Evolutionary conservation across 2,888 invertebrate genomes (phyloP).

Genomic region (Neoscelio sp.): DNA sequence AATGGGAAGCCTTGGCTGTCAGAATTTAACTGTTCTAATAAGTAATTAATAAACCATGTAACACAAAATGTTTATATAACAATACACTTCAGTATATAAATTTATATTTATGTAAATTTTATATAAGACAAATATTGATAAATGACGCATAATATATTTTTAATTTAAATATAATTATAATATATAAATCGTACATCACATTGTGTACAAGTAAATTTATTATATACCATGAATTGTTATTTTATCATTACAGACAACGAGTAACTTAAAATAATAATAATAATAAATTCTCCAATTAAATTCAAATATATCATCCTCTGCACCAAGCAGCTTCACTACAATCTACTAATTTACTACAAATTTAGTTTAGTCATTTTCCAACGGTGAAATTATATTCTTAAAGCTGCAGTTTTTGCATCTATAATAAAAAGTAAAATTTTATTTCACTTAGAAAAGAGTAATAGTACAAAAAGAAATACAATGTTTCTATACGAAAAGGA

Average conservation of each 20-base stretch:
- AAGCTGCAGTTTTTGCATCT: conserved; percentile 5
- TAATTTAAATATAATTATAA: too few relatives aligned
- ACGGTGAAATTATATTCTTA: conserved; percentile 21
- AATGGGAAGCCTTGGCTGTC: too few relatives aligned
- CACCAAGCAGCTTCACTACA: not conserved
- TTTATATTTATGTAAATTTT: too few relatives aligned
- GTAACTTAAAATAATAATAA: conserved; percentile 34
- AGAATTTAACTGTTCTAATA: too few relatives aligned
- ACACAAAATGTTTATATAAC: too few relatives aligned
- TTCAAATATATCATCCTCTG: conserved; percentile 12
- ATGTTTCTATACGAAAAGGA: too few relatives aligned
- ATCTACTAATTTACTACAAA: conserved; percentile 1
- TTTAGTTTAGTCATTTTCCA: conserved; percentile 50
- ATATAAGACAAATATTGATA: too few relatives aligned
- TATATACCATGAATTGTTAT: conserved; percentile 36
- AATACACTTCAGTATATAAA: too few relatives aligned
- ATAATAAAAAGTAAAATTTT: conserved; percentile 12
- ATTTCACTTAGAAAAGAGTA: too few relatives aligned
- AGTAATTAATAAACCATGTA: too few relatives aligned
- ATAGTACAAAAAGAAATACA: not conserved
- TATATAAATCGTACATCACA: not conserved
- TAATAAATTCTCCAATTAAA: conserved; percentile 30
- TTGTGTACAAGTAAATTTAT: conserved; percentile 30
- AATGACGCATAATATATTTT: conserved; percentile 41
- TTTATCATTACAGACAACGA: conserved; percentile 26